Evolutionary conservation across 1,140 invertebrate species (phyloP).

Genomic region (Hesperophylax magnus): DNA sequence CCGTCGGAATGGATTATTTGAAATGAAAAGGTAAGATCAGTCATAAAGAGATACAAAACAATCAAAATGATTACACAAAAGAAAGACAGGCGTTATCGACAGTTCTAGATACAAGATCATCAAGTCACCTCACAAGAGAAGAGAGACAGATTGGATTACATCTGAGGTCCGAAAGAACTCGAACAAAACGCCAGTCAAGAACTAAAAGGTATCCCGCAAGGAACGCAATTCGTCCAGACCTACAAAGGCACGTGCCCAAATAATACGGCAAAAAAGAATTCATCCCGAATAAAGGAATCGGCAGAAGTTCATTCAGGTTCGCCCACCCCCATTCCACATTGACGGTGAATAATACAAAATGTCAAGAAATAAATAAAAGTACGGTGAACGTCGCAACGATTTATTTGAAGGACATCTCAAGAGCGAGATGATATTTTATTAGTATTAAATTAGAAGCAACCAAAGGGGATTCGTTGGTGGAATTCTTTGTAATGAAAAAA

Average conservation of each 20-base stretch:
- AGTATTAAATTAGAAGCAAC: not conserved
- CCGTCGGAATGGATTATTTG: not conserved
- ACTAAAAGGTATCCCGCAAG: slow-evolving; percentile 9
- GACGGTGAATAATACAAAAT: not conserved
- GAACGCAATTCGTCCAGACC: not conserved
- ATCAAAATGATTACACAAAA: slow-evolving; percentile 3
- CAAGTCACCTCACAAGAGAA: not conserved
- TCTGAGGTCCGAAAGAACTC: not conserved
- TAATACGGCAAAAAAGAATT: slow-evolving; percentile 23
- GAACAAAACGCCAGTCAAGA: slow-evolving; percentile 24
- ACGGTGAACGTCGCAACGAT: not conserved
- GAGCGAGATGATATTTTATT: no score
- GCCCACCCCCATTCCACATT: slow-evolving; percentile 14
- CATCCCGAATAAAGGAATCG: slow-evolving; percentile 5
- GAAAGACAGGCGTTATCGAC: not conserved
- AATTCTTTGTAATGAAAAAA: no score
- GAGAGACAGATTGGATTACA: slow-evolving; percentile 23
- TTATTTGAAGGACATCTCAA: not conserved
- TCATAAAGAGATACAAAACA: not conserved
- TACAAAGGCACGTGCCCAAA: slow-evolving; percentile 37
- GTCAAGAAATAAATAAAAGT: slow-evolving; percentile 24
- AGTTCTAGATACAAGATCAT: not conserved
- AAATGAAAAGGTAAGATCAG: not conserved
- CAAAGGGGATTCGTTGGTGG: not conserved
- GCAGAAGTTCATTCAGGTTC: slow-evolving; percentile 16